These are phyloP conservation scores for Drosophila monieri DNA, from an alignment of 2,888 invertebrate genomes.

Conservation along the genomic window DNA sequence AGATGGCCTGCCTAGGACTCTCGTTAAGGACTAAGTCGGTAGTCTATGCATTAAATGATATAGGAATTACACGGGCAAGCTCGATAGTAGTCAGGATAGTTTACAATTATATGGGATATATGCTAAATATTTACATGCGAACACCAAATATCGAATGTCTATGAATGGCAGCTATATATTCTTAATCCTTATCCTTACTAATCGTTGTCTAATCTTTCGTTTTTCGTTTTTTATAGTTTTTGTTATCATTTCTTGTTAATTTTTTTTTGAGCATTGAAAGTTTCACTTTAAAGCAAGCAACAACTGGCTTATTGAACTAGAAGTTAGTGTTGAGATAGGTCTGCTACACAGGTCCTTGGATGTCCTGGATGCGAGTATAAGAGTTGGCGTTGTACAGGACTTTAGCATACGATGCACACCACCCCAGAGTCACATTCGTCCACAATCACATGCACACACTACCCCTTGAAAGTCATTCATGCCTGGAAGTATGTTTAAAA, in stretches of 20 bases:
- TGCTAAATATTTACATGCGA: constrained; percentile 42
- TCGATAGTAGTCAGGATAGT: neutral
- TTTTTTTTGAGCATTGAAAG: constrained; percentile 70
- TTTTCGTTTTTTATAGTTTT: neutral
- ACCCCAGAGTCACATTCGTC: no score
- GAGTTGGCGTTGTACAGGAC: constrained; percentile 9
- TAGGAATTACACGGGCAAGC: constrained; percentile 12
- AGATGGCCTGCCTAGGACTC: no score
- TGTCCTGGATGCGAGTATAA: constrained; percentile 28
- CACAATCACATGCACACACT: constrained; percentile 3
- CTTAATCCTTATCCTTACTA: neutral
- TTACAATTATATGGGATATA: neutral
- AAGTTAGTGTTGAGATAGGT: constrained; percentile 30
- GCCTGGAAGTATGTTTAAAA: constrained; percentile 33
- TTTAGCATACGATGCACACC: constrained; percentile 14
- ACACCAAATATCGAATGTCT: constrained; percentile 21
- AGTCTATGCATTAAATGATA: neutral
- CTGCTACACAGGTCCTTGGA: constrained; percentile 18
- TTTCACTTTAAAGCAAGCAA: constrained; percentile 73
- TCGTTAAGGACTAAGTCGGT: no score
- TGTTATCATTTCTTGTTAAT: neutral
- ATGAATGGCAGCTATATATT: constrained; percentile 12
- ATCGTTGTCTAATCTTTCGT: neutral
- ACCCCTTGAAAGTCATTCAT: constrained; percentile 3
- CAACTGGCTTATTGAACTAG: constrained; percentile 34